Evolutionary conservation across 2,888 invertebrate species (phyloP).

Genomic region (Calephelis perditalis): DNA sequence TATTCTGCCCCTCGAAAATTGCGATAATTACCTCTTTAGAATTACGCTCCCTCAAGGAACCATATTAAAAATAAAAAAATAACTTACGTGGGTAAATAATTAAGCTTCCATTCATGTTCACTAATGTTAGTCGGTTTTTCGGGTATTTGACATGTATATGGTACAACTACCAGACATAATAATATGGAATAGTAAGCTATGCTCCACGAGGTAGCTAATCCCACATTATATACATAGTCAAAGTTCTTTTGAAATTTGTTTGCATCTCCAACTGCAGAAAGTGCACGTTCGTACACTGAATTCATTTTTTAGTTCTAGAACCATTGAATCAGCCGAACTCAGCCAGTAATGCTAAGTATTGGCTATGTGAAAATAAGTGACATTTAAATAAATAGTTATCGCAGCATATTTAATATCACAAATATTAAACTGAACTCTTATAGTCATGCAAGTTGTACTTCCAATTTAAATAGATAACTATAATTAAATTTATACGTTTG

Average conservation of each 20-base stretch:
- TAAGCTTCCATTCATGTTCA: conserved; percentile 48
- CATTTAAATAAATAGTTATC: neutral
- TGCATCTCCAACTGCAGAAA: conserved; percentile 50
- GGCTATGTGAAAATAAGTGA: neutral
- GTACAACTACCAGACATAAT: conserved; percentile 57
- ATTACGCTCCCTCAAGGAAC: no score
- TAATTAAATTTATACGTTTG: no score
- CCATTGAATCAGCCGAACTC: neutral
- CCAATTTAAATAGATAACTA: no score
- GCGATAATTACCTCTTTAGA: no score
- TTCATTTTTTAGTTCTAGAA: conserved; percentile 35
- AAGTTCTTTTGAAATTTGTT: conserved; percentile 62
- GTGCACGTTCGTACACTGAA: conserved; percentile 45
- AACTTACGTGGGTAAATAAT: conserved; percentile 48
- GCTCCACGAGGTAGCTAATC: conserved; percentile 50
- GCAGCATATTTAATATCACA: neutral
- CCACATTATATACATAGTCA: conserved; percentile 56
- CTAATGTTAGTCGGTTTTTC: conserved; percentile 45
- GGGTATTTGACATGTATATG: conserved; percentile 61
- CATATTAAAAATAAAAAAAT: conserved; percentile 14
- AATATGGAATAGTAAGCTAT: conserved; percentile 60
- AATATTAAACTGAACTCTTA: neutral
- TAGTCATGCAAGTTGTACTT: no score
- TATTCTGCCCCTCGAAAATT: no score
- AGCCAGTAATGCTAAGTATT: neutral